Percentiles rank a stretch among this genome's conserved stretches.
Conservation (phyloP, 2,113 vertebrate genomes). For the Nothocercus julius region DNA sequence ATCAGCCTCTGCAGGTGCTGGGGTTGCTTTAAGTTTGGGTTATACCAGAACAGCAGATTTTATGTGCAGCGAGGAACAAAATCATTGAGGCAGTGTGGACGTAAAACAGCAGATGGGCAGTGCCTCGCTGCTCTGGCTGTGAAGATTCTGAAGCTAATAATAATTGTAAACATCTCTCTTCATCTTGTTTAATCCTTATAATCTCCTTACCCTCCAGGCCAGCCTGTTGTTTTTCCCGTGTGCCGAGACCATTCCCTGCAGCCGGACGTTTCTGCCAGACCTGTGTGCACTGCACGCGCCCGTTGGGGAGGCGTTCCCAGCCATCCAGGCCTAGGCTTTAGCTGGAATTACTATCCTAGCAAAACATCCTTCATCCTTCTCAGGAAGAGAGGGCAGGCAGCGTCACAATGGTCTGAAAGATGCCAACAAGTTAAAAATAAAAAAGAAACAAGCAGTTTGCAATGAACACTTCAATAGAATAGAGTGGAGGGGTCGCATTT, state of each 20-base stretch:
- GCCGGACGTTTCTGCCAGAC: neutral
- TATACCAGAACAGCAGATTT: neutral
- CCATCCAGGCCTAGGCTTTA: accelerated
- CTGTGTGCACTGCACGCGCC: accelerated
- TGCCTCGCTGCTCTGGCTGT: neutral
- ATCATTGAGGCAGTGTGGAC: neutral
- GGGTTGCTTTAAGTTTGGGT: neutral
- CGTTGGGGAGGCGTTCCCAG: neutral
- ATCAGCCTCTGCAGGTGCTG: neutral
- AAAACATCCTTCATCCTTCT: neutral
- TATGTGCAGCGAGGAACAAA: neutral
- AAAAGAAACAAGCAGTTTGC: neutral
- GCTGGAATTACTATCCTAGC: neutral
- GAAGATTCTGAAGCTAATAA: constrained; percentile 49
- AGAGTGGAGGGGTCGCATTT: neutral
- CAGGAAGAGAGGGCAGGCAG: neutral
- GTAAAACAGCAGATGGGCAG: neutral
- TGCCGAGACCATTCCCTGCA: accelerated
- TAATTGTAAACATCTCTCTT: constrained; percentile 41
- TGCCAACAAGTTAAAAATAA: neutral
- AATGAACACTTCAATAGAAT: neutral
- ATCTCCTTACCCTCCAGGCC: constrained; percentile 36
- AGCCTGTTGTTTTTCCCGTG: neutral
- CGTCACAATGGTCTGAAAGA: neutral
- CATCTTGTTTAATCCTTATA: constrained; percentile 22